Percentiles rank a stretch among this genome's conserved stretches.
phyloP scores from a whole-genome alignment of 2,888 invertebrate genomes.

The Diarsia rubi region DNA sequence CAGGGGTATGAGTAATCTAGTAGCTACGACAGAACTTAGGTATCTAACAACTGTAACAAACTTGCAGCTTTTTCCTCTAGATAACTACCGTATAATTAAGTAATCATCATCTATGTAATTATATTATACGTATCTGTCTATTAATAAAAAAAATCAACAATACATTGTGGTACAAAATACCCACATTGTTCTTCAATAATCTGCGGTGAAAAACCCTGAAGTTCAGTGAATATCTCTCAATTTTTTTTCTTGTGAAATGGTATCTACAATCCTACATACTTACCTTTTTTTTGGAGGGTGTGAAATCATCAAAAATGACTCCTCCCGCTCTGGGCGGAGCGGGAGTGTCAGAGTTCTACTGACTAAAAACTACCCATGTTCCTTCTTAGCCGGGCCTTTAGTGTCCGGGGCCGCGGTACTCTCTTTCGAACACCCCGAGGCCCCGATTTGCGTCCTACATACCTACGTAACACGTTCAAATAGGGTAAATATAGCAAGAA shows the following conservation, averaged over 20 bases:
- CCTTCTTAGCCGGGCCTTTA: no score
- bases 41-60: conserved; percentile 1
- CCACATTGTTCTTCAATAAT: conserved; percentile 13
- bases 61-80: conserved; percentile 12
- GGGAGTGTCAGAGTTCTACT: no score
- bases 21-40: background rate
- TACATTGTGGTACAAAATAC: conserved; percentile 3
- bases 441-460: no score
- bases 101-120: conserved; percentile 28
- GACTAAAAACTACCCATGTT: no score
- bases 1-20: background rate
- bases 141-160: conserved; percentile 11
- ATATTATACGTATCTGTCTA: conserved; percentile 15
- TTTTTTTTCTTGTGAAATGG: background rate
- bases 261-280: background rate
- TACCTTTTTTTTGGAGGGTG: no score
- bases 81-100: conserved; percentile 5
- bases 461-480: background rate
- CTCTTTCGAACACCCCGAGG: no score
- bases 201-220: background rate
- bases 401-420: no score
- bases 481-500: background rate
- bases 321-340: no score
- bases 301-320: no score
- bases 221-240: background rate